phyloP scores from a whole-genome alignment of 1,140 invertebrate genomes.

The Rhizoglyphus robini region DNA sequence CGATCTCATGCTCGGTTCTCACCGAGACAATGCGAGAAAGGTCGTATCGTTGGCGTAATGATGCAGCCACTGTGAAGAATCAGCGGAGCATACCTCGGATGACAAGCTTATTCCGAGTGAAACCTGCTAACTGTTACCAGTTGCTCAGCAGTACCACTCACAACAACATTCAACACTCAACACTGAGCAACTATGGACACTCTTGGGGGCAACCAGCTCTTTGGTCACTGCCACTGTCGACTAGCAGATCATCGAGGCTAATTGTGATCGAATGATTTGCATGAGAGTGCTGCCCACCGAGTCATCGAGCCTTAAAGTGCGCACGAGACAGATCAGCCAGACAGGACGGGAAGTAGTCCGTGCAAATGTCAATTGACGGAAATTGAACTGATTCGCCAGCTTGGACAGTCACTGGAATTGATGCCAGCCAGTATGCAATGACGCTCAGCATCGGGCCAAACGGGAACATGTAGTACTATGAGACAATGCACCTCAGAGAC shows the following conservation, averaged over 20 bases:
- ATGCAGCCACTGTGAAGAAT: slow-evolving; percentile 4
- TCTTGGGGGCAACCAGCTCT: neutral
- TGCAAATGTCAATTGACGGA: no score
- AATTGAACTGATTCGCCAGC: no score
- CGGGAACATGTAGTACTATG: neutral
- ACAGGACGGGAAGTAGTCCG: no score
- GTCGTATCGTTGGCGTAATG: no score
- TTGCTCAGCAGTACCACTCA: neutral
- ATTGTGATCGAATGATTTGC: no score
- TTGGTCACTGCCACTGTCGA: neutral
- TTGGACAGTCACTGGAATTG: neutral
- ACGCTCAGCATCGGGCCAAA: neutral
- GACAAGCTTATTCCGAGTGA: neutral
- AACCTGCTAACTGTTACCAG: slow-evolving; percentile 15
- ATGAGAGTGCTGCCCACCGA: no score
- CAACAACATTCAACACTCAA: neutral
- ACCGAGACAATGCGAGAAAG: no score
- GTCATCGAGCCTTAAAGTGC: no score
- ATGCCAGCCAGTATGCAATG: neutral
- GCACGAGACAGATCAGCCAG: no score
- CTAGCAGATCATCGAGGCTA: neutral
- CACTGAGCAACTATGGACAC: neutral
- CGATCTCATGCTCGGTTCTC: no score
- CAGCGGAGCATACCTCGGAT: slow-evolving; percentile 12
- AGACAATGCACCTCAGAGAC: neutral